Base-by-base conservation (phyloP, 1,140 invertebrate genomes). In the Homalodisca vitripennis region DNA sequence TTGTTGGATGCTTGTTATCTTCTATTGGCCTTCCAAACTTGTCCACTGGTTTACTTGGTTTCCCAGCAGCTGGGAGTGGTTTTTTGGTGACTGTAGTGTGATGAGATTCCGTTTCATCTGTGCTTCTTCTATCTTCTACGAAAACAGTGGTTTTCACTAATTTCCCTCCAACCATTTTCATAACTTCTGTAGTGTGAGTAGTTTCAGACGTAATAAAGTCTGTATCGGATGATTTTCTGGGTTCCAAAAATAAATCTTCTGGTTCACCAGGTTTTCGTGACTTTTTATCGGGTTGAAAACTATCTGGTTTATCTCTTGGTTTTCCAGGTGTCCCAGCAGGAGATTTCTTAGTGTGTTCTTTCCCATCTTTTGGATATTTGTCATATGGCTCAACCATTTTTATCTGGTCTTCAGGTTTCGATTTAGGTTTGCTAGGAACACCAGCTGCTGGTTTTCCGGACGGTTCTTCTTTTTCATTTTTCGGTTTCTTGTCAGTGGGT, bases 141-240 rank as follows among this genome's bases (percentile, higher is more conserved):
- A 64, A 6, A 10, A 68, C 55, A 26, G 48, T 68, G 0, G 67
- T 62, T 63, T 68, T 68, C 34, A 68, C 55, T 29, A 73, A 31
- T 68, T 73, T 73, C 51, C 70, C 70, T 70, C 72, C 72, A 24
- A 73, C 66, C 72, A 73, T 73, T 30, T 55, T 69, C 14, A 71
- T 68, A 34, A 70, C 51, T 24, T 68, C 66, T 27, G 12, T 41
- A 17, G 48, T 67, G 27, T 62, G 57, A 13, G n/a, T 17, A 3
- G 62, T 24, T 20, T 14, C 29, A 3, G 62, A 32, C 1, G 6
- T 64, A 12, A 10, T 60, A 60, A 26, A 12, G 3, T 24, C 22
- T 10, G 27, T 30, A 2, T 27, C 24, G 10, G 57, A 13, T 62
- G 57, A 12, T 30, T 24, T 62, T 3, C 13, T 10, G 13, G 57